Conservation (phyloP, 2,113 vertebrate species). For the Chinchilla lanigera region DNA sequence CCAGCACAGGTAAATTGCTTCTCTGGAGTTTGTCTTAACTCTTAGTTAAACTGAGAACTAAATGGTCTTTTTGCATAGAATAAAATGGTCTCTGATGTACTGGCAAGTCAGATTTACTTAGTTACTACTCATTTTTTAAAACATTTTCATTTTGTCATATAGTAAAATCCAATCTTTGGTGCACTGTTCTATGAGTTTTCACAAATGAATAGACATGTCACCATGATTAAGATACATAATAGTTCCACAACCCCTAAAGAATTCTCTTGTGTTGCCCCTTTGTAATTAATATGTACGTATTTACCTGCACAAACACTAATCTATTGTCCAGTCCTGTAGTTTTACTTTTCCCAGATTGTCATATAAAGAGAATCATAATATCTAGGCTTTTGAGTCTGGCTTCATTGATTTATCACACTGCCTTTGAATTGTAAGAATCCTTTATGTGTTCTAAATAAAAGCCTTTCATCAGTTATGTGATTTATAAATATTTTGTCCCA, state of each 20-base stretch:
- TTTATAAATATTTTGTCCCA: conserved; percentile 45
- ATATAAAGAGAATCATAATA: neutral
- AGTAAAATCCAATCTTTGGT: conserved; percentile 9
- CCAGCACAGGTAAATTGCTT: conserved; percentile 91
- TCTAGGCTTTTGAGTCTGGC: conserved; percentile 2
- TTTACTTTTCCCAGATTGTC: conserved; percentile 16
- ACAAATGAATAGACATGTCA: neutral
- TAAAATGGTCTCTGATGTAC: conserved; percentile 17
- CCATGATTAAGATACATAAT: neutral
- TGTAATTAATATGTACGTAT: neutral
- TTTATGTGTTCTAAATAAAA: conserved; percentile 27
- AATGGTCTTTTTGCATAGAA: neutral
- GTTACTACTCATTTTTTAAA: conserved; percentile 18
- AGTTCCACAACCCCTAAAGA: neutral
- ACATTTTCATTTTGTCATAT: neutral
- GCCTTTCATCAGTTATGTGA: conserved; percentile 51
- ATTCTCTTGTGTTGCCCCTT: neutral
- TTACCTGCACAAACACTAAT: neutral
- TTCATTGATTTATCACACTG: conserved; percentile 29
- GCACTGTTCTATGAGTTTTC: neutral
- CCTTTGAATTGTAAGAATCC: conserved; percentile 33
- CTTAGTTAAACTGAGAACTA: neutral
- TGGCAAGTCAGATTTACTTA: conserved; percentile 40
- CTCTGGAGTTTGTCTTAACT: neutral
- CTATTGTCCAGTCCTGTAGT: neutral